A percentile compares a stretch with the other conserved stretches of the same genome.
These are phyloP conservation scores for Onychomys arenicola DNA, from an alignment of 2,797 vertebrate genomes.

Conservation along the genomic window DNA sequence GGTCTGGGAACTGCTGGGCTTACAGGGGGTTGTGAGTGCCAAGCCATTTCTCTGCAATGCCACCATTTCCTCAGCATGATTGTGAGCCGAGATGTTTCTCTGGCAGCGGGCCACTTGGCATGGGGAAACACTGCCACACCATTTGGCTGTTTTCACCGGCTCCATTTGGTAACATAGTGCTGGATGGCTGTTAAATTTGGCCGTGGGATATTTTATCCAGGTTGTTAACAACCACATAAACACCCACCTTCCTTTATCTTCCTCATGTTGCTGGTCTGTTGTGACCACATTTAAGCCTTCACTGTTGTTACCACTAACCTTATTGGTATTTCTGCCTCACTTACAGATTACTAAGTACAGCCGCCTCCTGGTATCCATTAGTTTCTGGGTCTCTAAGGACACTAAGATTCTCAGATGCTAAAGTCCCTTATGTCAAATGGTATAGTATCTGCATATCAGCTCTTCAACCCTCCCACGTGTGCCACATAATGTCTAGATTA, in stretches of 20 bases:
- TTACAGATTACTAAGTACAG: not conserved
- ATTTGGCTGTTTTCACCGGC: slow-evolving; percentile 18
- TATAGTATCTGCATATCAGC: not conserved
- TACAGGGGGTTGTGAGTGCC: not conserved
- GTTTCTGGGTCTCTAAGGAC: not conserved
- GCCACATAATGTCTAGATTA: not conserved
- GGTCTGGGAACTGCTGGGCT: not conserved
- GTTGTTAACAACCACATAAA: slow-evolving; percentile 62
- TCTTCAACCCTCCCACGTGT: not conserved
- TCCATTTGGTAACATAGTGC: slow-evolving; percentile 12
- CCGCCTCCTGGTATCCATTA: not conserved
- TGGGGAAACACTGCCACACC: not conserved
- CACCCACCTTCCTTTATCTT: slow-evolving; percentile 31
- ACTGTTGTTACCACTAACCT: not conserved
- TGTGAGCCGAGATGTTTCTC: not conserved
- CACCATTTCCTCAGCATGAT: not conserved
- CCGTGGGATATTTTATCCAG: not conserved
- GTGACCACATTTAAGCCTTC: not conserved
- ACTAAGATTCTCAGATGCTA: not conserved
- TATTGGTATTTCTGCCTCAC: not conserved
- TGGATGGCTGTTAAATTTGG: not conserved
- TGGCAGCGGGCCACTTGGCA: slow-evolving; percentile 32
- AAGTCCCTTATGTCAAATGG: not conserved
- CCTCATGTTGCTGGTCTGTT: slow-evolving; percentile 27
- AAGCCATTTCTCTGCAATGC: not conserved